Conservation (phyloP, 2,113 vertebrate species). For the Elachura formosa region DNA sequence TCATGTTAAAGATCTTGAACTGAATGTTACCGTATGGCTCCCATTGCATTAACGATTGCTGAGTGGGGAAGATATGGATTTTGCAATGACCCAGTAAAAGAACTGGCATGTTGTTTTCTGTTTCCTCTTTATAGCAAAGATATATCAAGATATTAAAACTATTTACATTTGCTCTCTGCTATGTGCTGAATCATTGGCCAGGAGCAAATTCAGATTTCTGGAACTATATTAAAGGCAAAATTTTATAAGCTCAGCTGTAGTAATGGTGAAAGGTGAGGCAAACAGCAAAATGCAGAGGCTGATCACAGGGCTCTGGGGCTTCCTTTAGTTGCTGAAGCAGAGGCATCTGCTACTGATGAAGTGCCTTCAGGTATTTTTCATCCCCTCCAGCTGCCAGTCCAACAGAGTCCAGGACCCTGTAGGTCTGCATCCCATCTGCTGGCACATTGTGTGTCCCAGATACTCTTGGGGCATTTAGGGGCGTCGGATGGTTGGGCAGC, state of each 20-base stretch:
- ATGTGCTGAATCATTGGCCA: not conserved
- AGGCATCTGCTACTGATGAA: not conserved
- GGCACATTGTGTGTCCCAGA: not conserved
- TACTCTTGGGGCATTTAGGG: not conserved
- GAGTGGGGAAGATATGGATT: not conserved
- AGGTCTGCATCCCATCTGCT: constrained; percentile 4
- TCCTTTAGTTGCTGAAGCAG: not conserved
- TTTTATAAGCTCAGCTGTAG: not conserved
- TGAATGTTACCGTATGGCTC: not conserved
- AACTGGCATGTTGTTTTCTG: not conserved
- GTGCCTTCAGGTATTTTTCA: constrained; percentile 22
- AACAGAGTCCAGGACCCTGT: not conserved
- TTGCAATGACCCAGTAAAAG: not conserved
- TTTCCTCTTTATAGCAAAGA: not conserved
- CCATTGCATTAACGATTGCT: not conserved
- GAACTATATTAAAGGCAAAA: not conserved
- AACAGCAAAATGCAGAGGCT: not conserved
- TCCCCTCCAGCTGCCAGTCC: not conserved
- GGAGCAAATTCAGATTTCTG: not conserved
- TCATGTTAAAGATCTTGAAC: constrained; percentile 35
- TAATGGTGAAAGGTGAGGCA: not conserved
- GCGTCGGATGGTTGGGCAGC: not conserved
- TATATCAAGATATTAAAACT: not conserved
- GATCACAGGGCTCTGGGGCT: not conserved
- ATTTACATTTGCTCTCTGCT: not conserved